Base-by-base conservation (phyloP, 2,888 invertebrate species). In the Nyleta sp. region DNA sequence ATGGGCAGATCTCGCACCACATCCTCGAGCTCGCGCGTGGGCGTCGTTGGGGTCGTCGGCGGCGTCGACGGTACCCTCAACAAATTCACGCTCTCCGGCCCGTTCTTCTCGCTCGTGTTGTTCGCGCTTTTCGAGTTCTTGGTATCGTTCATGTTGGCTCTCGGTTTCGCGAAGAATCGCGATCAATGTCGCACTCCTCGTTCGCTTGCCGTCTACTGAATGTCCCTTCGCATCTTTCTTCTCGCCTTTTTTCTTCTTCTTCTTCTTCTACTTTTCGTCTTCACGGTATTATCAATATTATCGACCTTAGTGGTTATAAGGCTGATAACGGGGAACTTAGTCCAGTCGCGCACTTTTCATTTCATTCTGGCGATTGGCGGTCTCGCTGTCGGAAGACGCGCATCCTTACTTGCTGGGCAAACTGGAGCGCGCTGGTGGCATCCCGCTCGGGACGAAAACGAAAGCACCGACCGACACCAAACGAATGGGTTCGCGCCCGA, bases 1-100 rank as follows among this genome's bases (percentile, higher is more conserved):
- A 94, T 86, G 2, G 92, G 92, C 85, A 92, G 90, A 44, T 92
- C 91, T 60, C 88, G 89, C 71, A 91, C 91, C 22, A 92, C 85
- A 64, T 92, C 92, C 78, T 93, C 92, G 53, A 90, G 80, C 6
- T 82, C 86, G 33, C 87, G 85, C 11, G 84, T 81, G 17, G 85
- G 86, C 18, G 85, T 80, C 38, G 84, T 81, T 38, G 83, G 83
- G 11, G 86, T 84, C 17, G 85, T 79, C 8, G 86, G 82, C 3
- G 86, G 83, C 20, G 82, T 73, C 8, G 86, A 77, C 15, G 89
- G 87, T 22, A 86, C 85, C 80, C 82, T 84, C 52, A 90, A 72
- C 59, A 89, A 72, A 73, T 86, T 87, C 48, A 85, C 80, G 62
- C 80, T 87, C 73, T 90, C 90, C 50, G 89, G 87, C 15, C 89